Conservation (phyloP, 2,888 invertebrate genomes). For the Cryptus armator region DNA sequence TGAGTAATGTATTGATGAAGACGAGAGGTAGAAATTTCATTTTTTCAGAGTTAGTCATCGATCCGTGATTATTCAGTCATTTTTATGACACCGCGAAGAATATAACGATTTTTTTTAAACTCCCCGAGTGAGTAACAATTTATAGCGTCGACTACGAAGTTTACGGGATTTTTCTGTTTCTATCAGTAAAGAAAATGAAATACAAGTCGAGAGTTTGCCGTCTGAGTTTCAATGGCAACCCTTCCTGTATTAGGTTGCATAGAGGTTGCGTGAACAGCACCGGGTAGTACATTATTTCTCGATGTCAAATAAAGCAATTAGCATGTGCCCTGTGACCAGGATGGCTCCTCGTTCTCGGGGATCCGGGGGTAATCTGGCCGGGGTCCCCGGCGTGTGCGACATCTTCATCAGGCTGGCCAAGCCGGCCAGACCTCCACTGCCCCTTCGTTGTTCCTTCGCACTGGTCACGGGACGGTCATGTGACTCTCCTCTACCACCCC, state of each 20-base stretch:
- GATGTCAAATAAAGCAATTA: slow-evolving; percentile 86
- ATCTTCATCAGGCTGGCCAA: slow-evolving; percentile 83
- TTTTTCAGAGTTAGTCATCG: no score
- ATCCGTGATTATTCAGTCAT: no score
- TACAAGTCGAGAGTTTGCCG: not conserved
- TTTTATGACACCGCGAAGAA: slow-evolving; percentile 26
- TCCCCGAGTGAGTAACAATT: slow-evolving; percentile 56
- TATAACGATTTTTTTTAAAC: slow-evolving; percentile 57
- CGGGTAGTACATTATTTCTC: slow-evolving; percentile 83
- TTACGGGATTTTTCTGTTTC: not conserved
- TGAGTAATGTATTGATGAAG: no score
- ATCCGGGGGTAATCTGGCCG: slow-evolving; percentile 81
- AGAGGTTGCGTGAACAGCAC: slow-evolving; percentile 46
- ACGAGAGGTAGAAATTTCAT: no score
- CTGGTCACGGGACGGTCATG: slow-evolving; percentile 72
- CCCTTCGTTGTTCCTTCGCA: slow-evolving; percentile 63
- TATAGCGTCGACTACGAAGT: slow-evolving; percentile 17
- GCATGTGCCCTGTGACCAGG: slow-evolving; percentile 83
- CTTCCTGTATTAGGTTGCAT: not conserved
- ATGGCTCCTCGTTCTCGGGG: slow-evolving; percentile 74
- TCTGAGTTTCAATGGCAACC: slow-evolving; percentile 33
- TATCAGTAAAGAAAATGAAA: slow-evolving; percentile 24
- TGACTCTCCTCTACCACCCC: slow-evolving; percentile 75
- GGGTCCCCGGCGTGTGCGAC: slow-evolving; percentile 84
- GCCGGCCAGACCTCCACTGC: slow-evolving; percentile 52